Base-by-base conservation (phyloP, 2,113 vertebrate genomes). In the Sardina pilchardus region DNA sequence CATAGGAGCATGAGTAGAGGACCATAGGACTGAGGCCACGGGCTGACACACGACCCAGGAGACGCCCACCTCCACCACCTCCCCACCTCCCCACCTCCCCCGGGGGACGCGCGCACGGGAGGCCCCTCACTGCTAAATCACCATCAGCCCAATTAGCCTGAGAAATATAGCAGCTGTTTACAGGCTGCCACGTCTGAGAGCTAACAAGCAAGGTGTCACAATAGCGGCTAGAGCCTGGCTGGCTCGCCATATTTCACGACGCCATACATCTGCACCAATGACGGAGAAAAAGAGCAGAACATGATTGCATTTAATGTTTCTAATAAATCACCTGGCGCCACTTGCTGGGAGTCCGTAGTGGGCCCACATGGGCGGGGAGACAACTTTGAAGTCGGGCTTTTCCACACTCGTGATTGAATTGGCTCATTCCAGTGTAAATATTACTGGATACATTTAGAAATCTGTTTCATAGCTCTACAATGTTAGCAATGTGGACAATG, bases 271-370 rank as follows among this genome's bases (percentile, higher is more conserved):
- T 87, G 88, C 84, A 90, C 89, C 92, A 92, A 92, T 89, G 86
- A 93, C 82, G 42, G 84, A 90, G 90, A 89, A 87, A 87, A 87
- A 86, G 87, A 86, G 91, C 14, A 10, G 85, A 82, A 92, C 91
- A 93, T 94, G 92, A 93, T 94, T 92, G 92, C 92, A 89, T 94
- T 92, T 94, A 94, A 95, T 94, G 93, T 93, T 93, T 90, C 92
- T 85, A 92, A 94, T 94, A 93, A 95, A 94, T 94, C 93, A 93
- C 84, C 19, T 47, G 47, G 47, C 80, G 87, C 82, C 85, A 36
- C 34, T 36, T 10, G 4, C 71, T 16, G 82, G 81, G 34, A 85
- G 53, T 82, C n/a, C 43, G 26, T 48, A 30, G 16, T n/a, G 42
- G 9, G n/a, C 36, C 81, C 45, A n/a, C 21, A 26, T 67, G 85